Conservation (phyloP, 53 echinoderm and acorn worm genomes). For the Echinometra lucunter region DNA sequence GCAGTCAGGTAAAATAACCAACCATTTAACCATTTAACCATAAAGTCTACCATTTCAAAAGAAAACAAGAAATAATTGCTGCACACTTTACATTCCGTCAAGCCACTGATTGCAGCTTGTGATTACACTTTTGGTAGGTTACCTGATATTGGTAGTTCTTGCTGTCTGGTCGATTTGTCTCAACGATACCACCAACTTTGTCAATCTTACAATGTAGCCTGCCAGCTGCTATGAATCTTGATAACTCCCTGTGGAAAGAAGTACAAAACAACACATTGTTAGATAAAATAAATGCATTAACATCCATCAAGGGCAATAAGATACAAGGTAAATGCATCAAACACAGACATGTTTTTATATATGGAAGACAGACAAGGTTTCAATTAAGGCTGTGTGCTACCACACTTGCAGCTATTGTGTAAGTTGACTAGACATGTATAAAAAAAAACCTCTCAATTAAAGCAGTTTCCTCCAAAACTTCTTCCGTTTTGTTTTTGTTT, state of each 20-base stretch:
- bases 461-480: neutral
- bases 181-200: constrained; percentile 99
- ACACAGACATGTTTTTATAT: neutral
- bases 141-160: constrained; percentile 99
- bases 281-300: neutral
- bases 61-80: neutral
- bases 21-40: too few species aligned
- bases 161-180: constrained; percentile 98
- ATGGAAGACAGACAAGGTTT: neutral
- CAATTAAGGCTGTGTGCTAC: neutral
- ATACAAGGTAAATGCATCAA: neutral
- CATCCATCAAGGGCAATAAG: neutral
- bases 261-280: neutral
- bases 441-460: neutral
- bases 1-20: too few species aligned
- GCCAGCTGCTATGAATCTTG: constrained; percentile 95
- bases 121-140: neutral
- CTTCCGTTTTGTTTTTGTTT: too few species aligned
- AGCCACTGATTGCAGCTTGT: neutral
- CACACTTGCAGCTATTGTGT: neutral
- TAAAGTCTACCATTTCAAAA: too few species aligned
- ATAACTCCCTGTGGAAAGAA: constrained; percentile 82
- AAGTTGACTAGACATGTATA: neutral
- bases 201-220: constrained; percentile 98
- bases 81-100: neutral